These are phyloP conservation scores for Adelphocoris suturalis DNA, from an alignment of 2,888 invertebrate genomes.

Conservation along the genomic window DNA sequence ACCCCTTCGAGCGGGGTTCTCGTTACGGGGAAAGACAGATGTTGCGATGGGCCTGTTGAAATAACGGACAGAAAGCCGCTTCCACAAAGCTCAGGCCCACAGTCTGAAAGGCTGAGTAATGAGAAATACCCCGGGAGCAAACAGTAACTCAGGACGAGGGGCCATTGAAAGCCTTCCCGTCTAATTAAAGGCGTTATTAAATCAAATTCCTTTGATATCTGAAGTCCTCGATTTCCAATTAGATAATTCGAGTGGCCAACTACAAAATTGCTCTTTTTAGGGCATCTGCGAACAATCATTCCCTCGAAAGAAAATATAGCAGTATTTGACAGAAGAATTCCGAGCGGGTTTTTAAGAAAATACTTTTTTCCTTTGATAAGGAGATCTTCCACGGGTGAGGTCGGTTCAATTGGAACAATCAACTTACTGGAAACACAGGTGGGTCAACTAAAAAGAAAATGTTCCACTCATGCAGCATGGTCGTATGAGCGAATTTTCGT, in stretches of 20 bases:
- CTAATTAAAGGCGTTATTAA: slow-evolving; percentile 19
- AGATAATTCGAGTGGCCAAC: background rate
- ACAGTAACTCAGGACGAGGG: slow-evolving; percentile 4
- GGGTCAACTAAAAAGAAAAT: no score
- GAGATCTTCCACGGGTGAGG: no score
- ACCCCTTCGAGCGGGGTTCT: background rate
- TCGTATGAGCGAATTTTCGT: no score
- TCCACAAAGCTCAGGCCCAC: background rate
- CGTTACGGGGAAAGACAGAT: slow-evolving; percentile 41
- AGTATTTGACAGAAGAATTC: no score
- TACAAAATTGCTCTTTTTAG: background rate
- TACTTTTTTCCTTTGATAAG: no score
- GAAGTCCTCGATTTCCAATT: background rate
- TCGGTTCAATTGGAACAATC: no score
- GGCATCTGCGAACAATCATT: no score
- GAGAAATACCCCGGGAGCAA: slow-evolving; percentile 37
- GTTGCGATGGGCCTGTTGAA: slow-evolving; percentile 7
- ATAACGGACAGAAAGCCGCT: slow-evolving; percentile 34
- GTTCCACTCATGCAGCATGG: no score
- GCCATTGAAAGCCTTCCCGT: background rate
- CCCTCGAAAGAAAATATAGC: no score
- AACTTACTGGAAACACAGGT: no score
- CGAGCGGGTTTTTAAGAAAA: no score
- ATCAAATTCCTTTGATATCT: slow-evolving; percentile 19
- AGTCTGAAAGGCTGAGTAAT: slow-evolving; percentile 30